A percentile compares a stretch with the other conserved stretches of the same genome.
Conservation (phyloP, 2,797 vertebrate genomes). For the Adelosebastes latens region DNA sequence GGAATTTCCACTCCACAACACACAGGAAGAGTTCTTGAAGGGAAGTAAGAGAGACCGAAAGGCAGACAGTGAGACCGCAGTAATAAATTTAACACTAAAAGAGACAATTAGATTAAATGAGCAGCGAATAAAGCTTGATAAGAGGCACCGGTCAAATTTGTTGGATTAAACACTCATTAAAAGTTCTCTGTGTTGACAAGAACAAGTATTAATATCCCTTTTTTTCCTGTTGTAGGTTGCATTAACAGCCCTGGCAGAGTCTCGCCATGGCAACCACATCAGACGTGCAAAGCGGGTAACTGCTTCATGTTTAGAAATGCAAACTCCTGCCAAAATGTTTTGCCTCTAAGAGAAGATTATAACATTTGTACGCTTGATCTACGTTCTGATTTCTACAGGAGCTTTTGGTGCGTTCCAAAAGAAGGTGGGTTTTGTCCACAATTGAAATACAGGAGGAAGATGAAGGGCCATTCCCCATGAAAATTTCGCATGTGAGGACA, state of each 20-base stretch:
- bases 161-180: not conserved
- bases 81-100: not conserved
- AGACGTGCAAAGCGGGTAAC: constrained; percentile 60
- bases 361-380: not conserved
- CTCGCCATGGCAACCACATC: not conserved
- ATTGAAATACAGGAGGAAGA: constrained; percentile 85
- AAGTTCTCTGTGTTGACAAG: not conserved
- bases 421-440: constrained; percentile 88
- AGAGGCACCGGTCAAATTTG: not conserved
- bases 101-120: not conserved
- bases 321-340: not conserved
- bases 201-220: not conserved
- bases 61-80: not conserved
- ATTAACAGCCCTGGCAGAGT: constrained; percentile 13
- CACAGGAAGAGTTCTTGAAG: not conserved
- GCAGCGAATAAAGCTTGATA: not conserved
- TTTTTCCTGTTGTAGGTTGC: constrained; percentile 45
- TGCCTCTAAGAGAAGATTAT: not conserved
- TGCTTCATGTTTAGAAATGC: not conserved
- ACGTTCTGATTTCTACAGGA: constrained; percentile 61
- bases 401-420: constrained; percentile 79
- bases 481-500: constrained; percentile 67
- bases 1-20: not conserved
- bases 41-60: not conserved
- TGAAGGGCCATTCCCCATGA: constrained; percentile 75